A percentile compares a stretch with the other conserved stretches of the same genome.
Evolutionary conservation across 2,113 vertebrate genomes (phyloP).

Genomic region (Ancistrus triradiatus): DNA sequence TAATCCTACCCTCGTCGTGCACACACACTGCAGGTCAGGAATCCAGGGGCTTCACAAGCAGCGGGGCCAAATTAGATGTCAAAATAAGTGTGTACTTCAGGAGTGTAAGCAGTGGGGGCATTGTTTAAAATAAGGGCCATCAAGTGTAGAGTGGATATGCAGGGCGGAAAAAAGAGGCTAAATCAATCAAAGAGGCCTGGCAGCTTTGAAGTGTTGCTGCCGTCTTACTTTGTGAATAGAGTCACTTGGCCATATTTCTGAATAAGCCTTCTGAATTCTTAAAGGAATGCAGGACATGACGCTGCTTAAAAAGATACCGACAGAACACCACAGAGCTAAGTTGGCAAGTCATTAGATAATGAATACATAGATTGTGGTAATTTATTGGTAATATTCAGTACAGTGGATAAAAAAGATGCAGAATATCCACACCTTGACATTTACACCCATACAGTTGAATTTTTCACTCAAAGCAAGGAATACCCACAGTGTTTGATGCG

Average conservation of each 20-base stretch:
- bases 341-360: no score
- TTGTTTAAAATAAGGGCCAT: slow-evolving; percentile 47
- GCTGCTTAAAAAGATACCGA: no score
- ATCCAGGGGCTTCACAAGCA: slow-evolving; percentile 44
- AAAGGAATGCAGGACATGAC: no score
- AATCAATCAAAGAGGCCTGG: slow-evolving; percentile 29
- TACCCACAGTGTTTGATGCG: slow-evolving; percentile 66
- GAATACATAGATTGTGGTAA: no score
- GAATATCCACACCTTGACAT: slow-evolving; percentile 18
- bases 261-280: no score
- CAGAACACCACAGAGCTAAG: no score
- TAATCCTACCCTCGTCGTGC: slow-evolving; percentile 37
- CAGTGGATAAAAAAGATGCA: slow-evolving; percentile 16
- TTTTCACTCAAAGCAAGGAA: slow-evolving; percentile 46
- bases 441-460: slow-evolving; percentile 32
- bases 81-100: slow-evolving; percentile 49
- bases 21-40: slow-evolving; percentile 40
- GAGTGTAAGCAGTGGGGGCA: slow-evolving; percentile 38
- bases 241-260: no score
- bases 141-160: slow-evolving; percentile 21
- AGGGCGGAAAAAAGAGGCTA: slow-evolving; percentile 17
- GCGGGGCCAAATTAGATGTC: slow-evolving; percentile 54
- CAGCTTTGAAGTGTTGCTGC: slow-evolving; percentile 7
- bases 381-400: no score
- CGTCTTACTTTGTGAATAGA: no score